A percentile compares a stretch with the other conserved stretches of the same genome.
phyloP scores from a whole-genome alignment of 2,888 invertebrate genomes.

The Diadromus collaris region DNA sequence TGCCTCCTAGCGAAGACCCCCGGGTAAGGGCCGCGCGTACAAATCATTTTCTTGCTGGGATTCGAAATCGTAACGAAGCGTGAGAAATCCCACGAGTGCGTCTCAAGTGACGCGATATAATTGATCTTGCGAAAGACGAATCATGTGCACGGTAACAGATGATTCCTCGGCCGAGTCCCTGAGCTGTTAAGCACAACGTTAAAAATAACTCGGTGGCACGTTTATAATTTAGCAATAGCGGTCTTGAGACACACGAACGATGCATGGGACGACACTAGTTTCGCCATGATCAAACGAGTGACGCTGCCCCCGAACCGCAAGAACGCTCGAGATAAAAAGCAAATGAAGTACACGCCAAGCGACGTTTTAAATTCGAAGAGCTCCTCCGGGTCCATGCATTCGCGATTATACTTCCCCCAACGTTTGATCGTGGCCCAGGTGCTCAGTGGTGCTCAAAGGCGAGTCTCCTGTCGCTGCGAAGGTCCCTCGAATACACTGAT shows the following conservation, averaged over 20 bases:
- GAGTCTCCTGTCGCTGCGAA: constrained; percentile 12
- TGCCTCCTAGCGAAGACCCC: constrained; percentile 18
- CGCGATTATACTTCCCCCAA: constrained; percentile 67
- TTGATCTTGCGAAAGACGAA: constrained; percentile 18
- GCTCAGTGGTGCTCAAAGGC: constrained; percentile 64
- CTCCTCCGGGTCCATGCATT: constrained; percentile 68
- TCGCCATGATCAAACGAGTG: constrained; percentile 46
- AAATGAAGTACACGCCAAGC: constrained; percentile 54
- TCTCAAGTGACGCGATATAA: constrained; percentile 13
- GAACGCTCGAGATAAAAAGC: constrained; percentile 42
- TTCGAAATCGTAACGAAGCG: constrained; percentile 39
- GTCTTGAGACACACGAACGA: constrained; percentile 1
- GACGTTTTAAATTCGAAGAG: constrained; percentile 67
- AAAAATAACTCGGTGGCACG: constrained; percentile 28
- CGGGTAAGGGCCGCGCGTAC: constrained; percentile 45
- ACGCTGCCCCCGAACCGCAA: constrained; percentile 27
- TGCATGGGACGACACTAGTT: constrained; percentile 21
- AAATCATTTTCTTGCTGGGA: constrained; percentile 59
- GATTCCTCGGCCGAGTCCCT: not conserved
- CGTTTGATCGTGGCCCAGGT: constrained; percentile 61
- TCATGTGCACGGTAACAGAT: not conserved
- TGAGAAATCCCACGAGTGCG: constrained; percentile 35
- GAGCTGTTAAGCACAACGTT: not conserved
- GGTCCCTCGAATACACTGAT: constrained; percentile 23
- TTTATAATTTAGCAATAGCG: constrained; percentile 17